Base-by-base conservation (phyloP, 2,113 vertebrate genomes). In the Aramus guarauna region DNA sequence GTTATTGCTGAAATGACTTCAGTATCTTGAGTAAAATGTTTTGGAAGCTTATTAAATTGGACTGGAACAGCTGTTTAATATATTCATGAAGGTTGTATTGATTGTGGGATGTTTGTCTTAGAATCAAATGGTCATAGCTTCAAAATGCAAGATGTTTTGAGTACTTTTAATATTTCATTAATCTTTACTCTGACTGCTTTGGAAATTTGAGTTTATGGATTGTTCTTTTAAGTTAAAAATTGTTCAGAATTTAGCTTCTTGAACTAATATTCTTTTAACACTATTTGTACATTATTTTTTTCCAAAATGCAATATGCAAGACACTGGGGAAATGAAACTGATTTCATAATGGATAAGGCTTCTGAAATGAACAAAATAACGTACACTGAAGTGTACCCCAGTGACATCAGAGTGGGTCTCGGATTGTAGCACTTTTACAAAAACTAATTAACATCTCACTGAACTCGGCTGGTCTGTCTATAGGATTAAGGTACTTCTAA, bases 1-100 rank as follows among this genome's bases (percentile, higher is more conserved):
- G 12, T 79, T 85, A 89, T 45, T 91, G 83, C 81, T 92, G 62
- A 87, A 94, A 95, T 89, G 9, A 60, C 62, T 91, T 85, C 53
- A 84, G 60, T 92, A 92, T 85, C 82, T 91, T 72, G 58, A 92
- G 69, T 84, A 89, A 95, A 96, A 92, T 55, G 9, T 78, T 95
- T 88, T 79, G 53, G 26, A 34, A 94, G 45, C 58, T 76, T 92
- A 95, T 96, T 95, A 95, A 90, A 95, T 90, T 95, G 77, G 55
- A 90, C 47, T 95, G 71, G 62, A 94, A 67, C 30, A 69, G 77
- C 60, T 66, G 6, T 88, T 96, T 96, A 85, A 95, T 96, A 85
- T 92, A 95, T 94, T 95, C 69, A 92, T 95, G 91, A 94, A 69
- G 37, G 23, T 58, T 92, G 32, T 79, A 97, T 96, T 68, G 92